Base-by-base conservation (phyloP, 2,797 vertebrate species). In the Bucorvus abyssinicus region DNA sequence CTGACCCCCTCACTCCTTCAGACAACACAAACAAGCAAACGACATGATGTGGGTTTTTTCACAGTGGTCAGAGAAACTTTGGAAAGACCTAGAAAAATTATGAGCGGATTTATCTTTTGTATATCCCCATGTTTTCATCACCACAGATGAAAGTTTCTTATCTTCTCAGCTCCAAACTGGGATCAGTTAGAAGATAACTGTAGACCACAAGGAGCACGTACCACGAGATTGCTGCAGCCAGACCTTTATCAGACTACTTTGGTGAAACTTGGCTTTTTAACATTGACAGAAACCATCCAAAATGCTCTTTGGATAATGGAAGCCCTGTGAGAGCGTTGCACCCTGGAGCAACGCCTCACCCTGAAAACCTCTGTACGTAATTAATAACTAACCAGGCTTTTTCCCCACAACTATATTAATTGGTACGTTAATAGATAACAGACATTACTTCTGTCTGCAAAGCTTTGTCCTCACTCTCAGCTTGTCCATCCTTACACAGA, bases 1-100 rank as follows among this genome's bases (percentile, higher is more conserved):
- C 68, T 32, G 26, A 5, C 7, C 24, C 3, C 3, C 3, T 13
- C 8, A 2, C 36, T 57, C 38, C 17, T 20, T 15, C 26, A 16
- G 59, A n/a, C 30, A 34, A 2, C 32, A 26, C 7, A 5, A 30
- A 5, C 2, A 12, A 74, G 7, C 24, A 24, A 61, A 32, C 1
- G 12, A 45, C 7, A 10, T 34, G 2, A 15, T 9, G 26, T 3
- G 11, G 9, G 5, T 3, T 2, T 26, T 19, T 14, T 50, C 27
- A 17, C 12, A 49, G 17, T 0, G 7, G 21, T 44, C 40, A 52
- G 12, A 61, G 24, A 64, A 89, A 59, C 5, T 50, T 26, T 7
- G 13, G 8, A 29, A 70, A 75, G 64, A 56, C 6, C 3, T 45
- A 49, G 26, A 30, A 42, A 34, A 49, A 38, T 4, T 3, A 5